Percentiles rank a stretch among this genome's conserved stretches.
These are phyloP conservation scores for Drosophila pectinifera DNA, from an alignment of 1,140 invertebrate genomes.

Conservation along the genomic window DNA sequence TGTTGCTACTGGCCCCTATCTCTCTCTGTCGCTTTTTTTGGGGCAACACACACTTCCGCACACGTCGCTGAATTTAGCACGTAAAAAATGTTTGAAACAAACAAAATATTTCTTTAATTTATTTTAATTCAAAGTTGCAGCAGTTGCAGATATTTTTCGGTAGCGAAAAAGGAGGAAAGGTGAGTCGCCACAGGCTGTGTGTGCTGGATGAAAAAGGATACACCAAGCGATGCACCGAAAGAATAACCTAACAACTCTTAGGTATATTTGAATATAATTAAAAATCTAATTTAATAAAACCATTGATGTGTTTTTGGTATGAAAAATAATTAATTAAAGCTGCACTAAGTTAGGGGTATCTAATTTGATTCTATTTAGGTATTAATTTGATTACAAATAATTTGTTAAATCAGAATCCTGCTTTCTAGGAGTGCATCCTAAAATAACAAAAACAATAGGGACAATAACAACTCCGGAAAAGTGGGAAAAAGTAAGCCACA, in stretches of 20 bases:
- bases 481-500: constrained; percentile 71
- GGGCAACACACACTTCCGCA: constrained; percentile 51
- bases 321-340: background rate
- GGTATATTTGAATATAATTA: background rate
- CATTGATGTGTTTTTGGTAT: background rate
- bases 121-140: constrained; percentile 81
- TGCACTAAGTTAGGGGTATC: too few species aligned
- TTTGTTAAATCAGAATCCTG: background rate
- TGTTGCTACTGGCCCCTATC: constrained; percentile 28
- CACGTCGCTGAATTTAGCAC: constrained; percentile 64
- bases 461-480: constrained; percentile 45
- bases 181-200: constrained; percentile 39
- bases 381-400: background rate
- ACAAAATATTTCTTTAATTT: constrained; percentile 83
- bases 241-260: too few species aligned
- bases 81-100: constrained; percentile 75
- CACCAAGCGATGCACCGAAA: constrained; percentile 19
- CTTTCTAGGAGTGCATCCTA: background rate
- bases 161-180: constrained; percentile 22
- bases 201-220: constrained; percentile 48
- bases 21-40: constrained; percentile 32
- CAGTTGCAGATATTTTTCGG: constrained; percentile 69
- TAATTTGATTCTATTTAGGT: background rate
- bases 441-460: constrained; percentile 26
- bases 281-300: background rate